Percentiles rank a stretch among this genome's conserved stretches.
Conservation (phyloP, 2,888 invertebrate species). For the Philereme vetulata region DNA sequence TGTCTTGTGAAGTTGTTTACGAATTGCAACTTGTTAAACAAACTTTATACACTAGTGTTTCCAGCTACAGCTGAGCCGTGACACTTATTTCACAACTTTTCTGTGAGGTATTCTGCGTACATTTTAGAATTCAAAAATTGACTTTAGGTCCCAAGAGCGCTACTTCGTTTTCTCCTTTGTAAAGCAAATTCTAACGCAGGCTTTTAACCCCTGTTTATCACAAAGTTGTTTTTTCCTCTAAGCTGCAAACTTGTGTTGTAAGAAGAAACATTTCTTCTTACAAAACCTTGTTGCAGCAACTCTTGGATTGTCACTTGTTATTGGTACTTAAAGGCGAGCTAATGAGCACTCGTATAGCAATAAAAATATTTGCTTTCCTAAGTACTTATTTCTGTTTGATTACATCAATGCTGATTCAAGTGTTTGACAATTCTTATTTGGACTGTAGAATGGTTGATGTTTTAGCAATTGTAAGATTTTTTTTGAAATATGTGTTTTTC, state of each 20-base stretch:
- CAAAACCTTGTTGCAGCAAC: constrained; percentile 37
- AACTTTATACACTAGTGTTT: constrained; percentile 17
- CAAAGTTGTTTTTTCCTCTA: neutral
- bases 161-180: no score
- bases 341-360: constrained; percentile 34
- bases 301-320: constrained; percentile 35
- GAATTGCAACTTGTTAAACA: constrained; percentile 27
- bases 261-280: constrained; percentile 29
- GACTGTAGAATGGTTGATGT: constrained; percentile 12
- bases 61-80: constrained; percentile 3
- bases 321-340: constrained; percentile 33
- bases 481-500: constrained; percentile 6
- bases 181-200: no score
- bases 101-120: neutral
- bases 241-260: constrained; percentile 6
- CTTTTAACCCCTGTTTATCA: neutral
- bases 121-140: neutral
- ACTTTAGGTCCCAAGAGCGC: no score
- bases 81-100: constrained; percentile 2
- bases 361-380: constrained; percentile 39
- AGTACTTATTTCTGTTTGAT: constrained; percentile 16
- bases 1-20: constrained; percentile 35
- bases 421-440: constrained; percentile 21
- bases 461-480: constrained; percentile 8
- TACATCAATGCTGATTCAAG: constrained; percentile 21